A percentile compares a stretch with the other conserved stretches of the same genome.
phyloP scores from a whole-genome alignment of 2,797 vertebrate genomes.

The Sarcoramphus papa region DNA sequence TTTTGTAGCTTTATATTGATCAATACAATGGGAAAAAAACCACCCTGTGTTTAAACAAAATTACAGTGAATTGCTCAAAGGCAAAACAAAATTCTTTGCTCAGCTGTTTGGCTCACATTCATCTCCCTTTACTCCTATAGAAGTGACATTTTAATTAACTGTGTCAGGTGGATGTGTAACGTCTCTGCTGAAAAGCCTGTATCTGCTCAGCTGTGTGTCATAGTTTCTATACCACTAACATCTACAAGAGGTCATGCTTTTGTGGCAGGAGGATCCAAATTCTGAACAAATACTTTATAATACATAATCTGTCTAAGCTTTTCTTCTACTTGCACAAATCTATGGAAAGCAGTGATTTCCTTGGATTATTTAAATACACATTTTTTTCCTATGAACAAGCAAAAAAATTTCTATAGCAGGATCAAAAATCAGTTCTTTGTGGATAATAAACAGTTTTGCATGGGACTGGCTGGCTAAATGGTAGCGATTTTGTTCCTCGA shows the following conservation, averaged over 20 bases:
- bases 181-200: slow-evolving; percentile 55
- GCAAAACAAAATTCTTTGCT: slow-evolving; percentile 64
- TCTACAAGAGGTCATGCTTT: not conserved
- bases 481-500: not conserved
- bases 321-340: not conserved
- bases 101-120: slow-evolving; percentile 67
- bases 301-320: not conserved
- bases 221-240: not conserved
- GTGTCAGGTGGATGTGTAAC: slow-evolving; percentile 60
- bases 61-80: slow-evolving; percentile 60
- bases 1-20: slow-evolving; percentile 19
- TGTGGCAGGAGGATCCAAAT: not conserved
- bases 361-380: not conserved
- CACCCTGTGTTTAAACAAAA: slow-evolving; percentile 47
- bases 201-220: slow-evolving; percentile 53
- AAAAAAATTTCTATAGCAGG: not conserved
- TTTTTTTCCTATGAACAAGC: not conserved
- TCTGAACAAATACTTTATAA: slow-evolving; percentile 4
- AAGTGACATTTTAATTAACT: slow-evolving; percentile 67
- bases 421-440: slow-evolving; percentile 15
- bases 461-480: slow-evolving; percentile 4
- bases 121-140: slow-evolving; percentile 59
- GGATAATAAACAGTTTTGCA: slow-evolving; percentile 31
- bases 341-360: slow-evolving; percentile 4
- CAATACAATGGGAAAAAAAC: not conserved